Evolutionary conservation across 2,797 vertebrate genomes (phyloP), one percentile per base, ranked within the genome.

Genomic region (Neosilurus hyrtlii): DNA sequence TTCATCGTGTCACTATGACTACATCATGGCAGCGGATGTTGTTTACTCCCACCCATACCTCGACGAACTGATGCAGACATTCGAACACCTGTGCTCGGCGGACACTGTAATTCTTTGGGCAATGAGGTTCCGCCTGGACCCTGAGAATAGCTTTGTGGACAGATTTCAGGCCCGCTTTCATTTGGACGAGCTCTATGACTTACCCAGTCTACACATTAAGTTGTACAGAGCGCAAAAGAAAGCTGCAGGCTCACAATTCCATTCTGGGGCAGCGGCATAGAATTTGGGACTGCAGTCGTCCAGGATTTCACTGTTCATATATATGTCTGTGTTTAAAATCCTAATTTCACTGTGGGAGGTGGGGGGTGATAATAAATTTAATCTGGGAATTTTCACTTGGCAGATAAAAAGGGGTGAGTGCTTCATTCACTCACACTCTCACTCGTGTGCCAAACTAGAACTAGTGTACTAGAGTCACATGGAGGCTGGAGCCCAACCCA

Each of bases 11-110:
- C 86, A 84, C 79, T 99, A 96, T 1, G 96, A 99, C 91, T 99
- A 97, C 86, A 91, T 99, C 88, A 91, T 98, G 92, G 97, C 97
- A 10, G 96, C 98, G 0, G 97, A 99, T 9, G 97, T 99, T 20
- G 98, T 99, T 54, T 99, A 99, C 2, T 83, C 93, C 18, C 97
- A 99, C 65, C 95, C 97, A 0, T 96, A 94, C 87, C 91, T 99
- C 81, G 88, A 95, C 0, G 96, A 99, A 85, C 95, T 99, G 65
- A 94, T 99, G 87, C 89, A 94, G 76, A 99, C 97, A 49, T 98
- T 99, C 86, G 93, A 97, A 82, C 93, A 99, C 89, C 92, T 99
- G 86, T 97, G 96, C 84, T 94, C 94, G 82, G 94, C 95, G 0
- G 90, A 95, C 86, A 99, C 97, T 0, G 65, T 95, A 90, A 96